Percentiles rank a stretch among this genome's conserved stretches.
Conservation (phyloP, 1,140 invertebrate species). For the Centruroides sculpturatus region DNA sequence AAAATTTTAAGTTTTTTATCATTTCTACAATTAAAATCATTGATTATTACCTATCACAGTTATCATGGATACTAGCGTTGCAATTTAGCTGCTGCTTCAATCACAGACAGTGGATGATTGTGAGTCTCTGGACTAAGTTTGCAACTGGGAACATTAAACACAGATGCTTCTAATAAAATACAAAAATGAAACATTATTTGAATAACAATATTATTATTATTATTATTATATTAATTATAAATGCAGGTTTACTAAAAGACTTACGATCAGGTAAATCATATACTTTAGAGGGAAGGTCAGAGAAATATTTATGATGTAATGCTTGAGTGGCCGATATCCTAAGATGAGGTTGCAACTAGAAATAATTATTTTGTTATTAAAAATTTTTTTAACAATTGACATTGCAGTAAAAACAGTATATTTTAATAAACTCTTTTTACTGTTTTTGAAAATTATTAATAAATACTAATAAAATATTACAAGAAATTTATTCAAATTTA, state of each 20-base stretch:
- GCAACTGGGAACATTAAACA: conserved; percentile 16
- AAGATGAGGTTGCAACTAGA: conserved; percentile 67
- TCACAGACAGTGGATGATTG: conserved; percentile 1
- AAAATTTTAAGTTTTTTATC: too few relatives aligned
- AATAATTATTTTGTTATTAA: too few relatives aligned
- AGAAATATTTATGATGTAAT: conserved; percentile 78
- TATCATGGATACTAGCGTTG: too few relatives aligned
- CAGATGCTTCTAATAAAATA: conserved; percentile 13
- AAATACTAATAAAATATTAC: too few relatives aligned
- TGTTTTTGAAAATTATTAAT: too few relatives aligned
- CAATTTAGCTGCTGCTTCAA: too few relatives aligned
- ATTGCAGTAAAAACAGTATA: too few relatives aligned
- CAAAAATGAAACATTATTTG: not conserved
- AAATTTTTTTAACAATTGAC: too few relatives aligned
- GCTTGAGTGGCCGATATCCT: conserved; percentile 77
- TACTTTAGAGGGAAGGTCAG: conserved; percentile 69
- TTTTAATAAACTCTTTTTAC: too few relatives aligned
- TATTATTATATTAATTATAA: not conserved
- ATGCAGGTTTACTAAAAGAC: conserved; percentile 15
- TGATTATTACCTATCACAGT: too few relatives aligned
- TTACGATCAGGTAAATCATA: conserved; percentile 79
- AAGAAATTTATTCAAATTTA: too few relatives aligned
- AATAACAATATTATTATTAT: not conserved
- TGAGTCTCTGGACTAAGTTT: conserved; percentile 13
- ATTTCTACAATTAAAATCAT: too few relatives aligned